Evolutionary conservation across 1,140 invertebrate species (phyloP).

Genomic region (Ephestia elutella): DNA sequence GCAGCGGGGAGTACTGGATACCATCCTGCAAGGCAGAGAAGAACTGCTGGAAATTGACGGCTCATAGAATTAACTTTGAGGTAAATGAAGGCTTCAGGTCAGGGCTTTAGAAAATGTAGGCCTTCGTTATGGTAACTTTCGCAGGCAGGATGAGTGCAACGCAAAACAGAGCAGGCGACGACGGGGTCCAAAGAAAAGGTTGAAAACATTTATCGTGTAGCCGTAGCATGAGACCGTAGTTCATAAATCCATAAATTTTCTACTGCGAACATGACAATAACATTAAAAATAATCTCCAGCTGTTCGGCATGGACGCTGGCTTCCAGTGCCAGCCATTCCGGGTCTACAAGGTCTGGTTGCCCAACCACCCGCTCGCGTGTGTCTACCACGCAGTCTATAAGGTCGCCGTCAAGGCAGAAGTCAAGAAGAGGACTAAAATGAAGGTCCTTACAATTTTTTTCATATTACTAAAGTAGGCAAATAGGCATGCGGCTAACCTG

Average conservation of each 20-base stretch:
- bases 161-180: no score
- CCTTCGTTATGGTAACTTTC: no score
- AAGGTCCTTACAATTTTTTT: constrained; percentile 17
- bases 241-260: no score
- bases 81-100: neutral
- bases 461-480: no score
- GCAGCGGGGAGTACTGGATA: constrained; percentile 46
- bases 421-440: constrained; percentile 42
- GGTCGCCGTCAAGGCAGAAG: constrained; percentile 34
- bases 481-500: no score
- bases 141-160: no score
- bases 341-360: constrained; percentile 46
- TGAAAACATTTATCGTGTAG: no score
- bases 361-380: constrained; percentile 29
- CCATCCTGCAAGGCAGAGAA: constrained; percentile 46
- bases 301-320: constrained; percentile 39
- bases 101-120: no score
- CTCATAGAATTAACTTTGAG: constrained; percentile 48
- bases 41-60: constrained; percentile 49
- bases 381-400: constrained; percentile 48
- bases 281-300: constrained; percentile 18
- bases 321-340: constrained; percentile 31
- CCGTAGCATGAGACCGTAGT: no score
- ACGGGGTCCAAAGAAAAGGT: no score
- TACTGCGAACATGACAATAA: neutral